Percentiles rank a stretch among this genome's conserved stretches.
These are phyloP conservation scores for Petrolisthes cinctipes DNA, from an alignment of 2,888 invertebrate species.

Conservation along the genomic window DNA sequence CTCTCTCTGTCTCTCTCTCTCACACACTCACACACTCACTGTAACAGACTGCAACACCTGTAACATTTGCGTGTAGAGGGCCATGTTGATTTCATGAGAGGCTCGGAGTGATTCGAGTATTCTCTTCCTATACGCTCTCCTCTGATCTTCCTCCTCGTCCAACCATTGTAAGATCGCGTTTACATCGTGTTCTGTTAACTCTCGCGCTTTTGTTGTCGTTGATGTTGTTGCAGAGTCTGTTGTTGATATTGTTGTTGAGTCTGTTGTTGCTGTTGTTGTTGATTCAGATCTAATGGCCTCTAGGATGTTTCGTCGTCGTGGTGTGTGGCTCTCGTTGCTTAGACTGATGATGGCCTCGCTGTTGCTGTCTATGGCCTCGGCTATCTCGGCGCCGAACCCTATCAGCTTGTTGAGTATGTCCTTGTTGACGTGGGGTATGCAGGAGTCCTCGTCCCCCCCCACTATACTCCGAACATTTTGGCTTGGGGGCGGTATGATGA, in stretches of 20 bases:
- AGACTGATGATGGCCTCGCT: slow-evolving; percentile 32
- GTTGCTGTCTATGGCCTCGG: slow-evolving; percentile 39
- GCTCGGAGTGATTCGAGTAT: slow-evolving; percentile 34
- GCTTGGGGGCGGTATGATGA: no score
- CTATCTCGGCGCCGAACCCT: slow-evolving; percentile 42
- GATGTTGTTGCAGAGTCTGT: no score
- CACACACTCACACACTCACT: slow-evolving; percentile 6
- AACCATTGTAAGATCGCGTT: slow-evolving; percentile 31
- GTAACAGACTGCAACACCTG: slow-evolving; percentile 42
- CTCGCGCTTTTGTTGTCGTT: not conserved
- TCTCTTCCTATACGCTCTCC: slow-evolving; percentile 39
- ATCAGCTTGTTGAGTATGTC: slow-evolving; percentile 33
- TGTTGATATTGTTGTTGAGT: no score
- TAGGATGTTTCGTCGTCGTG: not conserved
- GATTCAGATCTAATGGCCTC: not conserved
- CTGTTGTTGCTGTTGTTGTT: no score
- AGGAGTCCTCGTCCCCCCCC: not conserved
- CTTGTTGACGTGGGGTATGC: slow-evolving; percentile 29
- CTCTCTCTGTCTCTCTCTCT: not conserved
- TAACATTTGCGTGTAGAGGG: slow-evolving; percentile 33
- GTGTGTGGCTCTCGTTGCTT: not conserved
- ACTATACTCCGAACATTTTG: no score
- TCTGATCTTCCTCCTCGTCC: slow-evolving; percentile 38
- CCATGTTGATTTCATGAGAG: slow-evolving; percentile 38
- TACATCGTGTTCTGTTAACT: slow-evolving; percentile 21